phyloP scores from a whole-genome alignment of 1,140 invertebrate species.

The Ceratosolen fusciceps region DNA sequence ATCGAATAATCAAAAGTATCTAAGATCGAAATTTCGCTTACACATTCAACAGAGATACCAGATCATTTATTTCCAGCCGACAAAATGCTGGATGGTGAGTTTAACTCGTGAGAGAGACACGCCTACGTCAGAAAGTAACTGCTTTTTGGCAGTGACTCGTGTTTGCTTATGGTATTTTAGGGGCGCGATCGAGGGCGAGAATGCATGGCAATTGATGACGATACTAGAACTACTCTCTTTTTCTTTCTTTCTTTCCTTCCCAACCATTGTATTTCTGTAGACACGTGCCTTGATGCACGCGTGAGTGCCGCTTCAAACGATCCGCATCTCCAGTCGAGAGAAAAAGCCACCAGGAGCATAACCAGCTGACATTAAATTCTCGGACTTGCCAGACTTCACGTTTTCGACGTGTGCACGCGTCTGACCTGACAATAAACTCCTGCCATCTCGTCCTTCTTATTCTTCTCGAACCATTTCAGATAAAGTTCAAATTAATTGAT shows the following conservation, averaged over 20 bases:
- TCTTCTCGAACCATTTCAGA: conserved; percentile 48
- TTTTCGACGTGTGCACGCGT: not conserved
- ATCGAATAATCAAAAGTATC: conserved; percentile 5
- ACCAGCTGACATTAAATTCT: conserved; percentile 9
- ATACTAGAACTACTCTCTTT: conserved; percentile 61
- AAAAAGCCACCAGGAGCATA: conserved; percentile 30
- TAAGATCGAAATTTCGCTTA: conserved; percentile 31
- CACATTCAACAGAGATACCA: not conserved
- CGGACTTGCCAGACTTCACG: not conserved
- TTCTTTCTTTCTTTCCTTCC: no score
- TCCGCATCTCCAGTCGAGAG: conserved; percentile 32
- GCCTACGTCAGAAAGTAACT: conserved; percentile 61
- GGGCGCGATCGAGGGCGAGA: conserved; percentile 61
- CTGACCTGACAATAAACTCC: conserved; percentile 28
- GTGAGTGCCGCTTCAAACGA: conserved; percentile 51
- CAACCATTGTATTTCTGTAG: conserved; percentile 61
- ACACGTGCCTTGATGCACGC: conserved; percentile 60
- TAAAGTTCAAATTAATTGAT: conserved; percentile 69
- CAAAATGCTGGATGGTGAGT: conserved; percentile 62
- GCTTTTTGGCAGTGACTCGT: conserved; percentile 66
- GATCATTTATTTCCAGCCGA: conserved; percentile 71
- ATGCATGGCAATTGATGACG: conserved; percentile 67
- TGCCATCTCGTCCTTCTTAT: conserved; percentile 9
- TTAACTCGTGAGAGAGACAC: conserved; percentile 68
- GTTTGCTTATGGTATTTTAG: conserved; percentile 70